Conservation (phyloP, 2,888 invertebrate species). For the Drosophila glabriapex region DNA sequence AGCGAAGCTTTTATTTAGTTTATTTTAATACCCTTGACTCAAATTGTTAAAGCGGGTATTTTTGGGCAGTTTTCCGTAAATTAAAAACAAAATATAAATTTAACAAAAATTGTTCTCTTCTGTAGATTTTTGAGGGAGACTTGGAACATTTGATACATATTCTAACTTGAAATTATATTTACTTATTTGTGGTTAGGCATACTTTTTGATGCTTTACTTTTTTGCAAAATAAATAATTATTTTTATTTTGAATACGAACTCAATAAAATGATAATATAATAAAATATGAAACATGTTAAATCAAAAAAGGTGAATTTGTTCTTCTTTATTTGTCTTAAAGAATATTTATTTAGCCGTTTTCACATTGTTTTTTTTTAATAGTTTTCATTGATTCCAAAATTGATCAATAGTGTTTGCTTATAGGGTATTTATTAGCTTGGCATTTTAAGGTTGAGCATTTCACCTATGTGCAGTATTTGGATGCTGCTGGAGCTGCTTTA, state of each 20-base stretch:
- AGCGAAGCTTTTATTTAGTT: conserved; percentile 26
- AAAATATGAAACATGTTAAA: background rate
- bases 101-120: background rate
- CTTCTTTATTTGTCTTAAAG: background rate
- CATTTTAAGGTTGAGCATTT: background rate
- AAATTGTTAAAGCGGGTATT: background rate
- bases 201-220: background rate
- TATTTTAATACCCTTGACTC: conserved; percentile 36
- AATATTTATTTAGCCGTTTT: background rate
- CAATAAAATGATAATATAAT: background rate
- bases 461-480: conserved; percentile 39
- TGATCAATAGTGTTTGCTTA: background rate
- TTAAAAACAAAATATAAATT: background rate
- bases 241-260: background rate
- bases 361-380: background rate
- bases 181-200: background rate
- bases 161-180: background rate
- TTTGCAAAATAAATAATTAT: background rate
- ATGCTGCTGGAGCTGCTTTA: conserved; percentile 78
- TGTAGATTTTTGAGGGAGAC: background rate
- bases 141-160: no score
- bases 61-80: no score
- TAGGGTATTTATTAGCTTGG: conserved; percentile 25
- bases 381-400: background rate
- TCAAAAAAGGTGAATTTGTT: background rate